Conservation (phyloP, 2,113 vertebrate genomes). For the Siphamia tubifer region DNA sequence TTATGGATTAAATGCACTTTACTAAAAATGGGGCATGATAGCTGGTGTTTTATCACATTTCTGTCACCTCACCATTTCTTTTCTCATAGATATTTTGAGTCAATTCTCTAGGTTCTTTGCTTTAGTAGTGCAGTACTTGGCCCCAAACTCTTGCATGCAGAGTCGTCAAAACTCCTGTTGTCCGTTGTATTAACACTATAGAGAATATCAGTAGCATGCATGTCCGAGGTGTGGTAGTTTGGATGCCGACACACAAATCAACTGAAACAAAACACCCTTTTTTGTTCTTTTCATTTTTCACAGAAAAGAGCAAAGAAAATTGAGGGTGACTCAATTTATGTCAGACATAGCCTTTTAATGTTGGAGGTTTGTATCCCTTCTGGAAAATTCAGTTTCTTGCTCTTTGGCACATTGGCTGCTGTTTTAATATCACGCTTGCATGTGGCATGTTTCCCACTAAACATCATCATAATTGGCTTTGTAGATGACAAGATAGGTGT, state of each 20-base stretch:
- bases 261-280: conserved; percentile 64
- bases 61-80: conserved; percentile 38
- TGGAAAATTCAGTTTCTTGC: conserved; percentile 81
- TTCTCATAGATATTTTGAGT: conserved; percentile 10
- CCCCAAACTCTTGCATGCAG: conserved; percentile 51
- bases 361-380: conserved; percentile 98
- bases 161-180: conserved; percentile 29
- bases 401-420: conserved; percentile 76
- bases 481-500: conserved; percentile 11
- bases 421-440: conserved; percentile 69
- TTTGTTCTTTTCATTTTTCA: conserved; percentile 83
- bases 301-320: conserved; percentile 98
- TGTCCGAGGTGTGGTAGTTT: conserved; percentile 57
- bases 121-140: conserved; percentile 12
- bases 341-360: conserved; percentile 99
- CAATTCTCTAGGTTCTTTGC: not conserved
- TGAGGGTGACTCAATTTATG: conserved; percentile 99
- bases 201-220: conserved; percentile 43
- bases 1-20: conserved; percentile 11
- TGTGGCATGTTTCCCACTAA: conserved; percentile 52
- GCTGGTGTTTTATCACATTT: conserved; percentile 49
- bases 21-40: conserved; percentile 41
- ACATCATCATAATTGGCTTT: not conserved
- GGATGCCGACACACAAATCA: conserved; percentile 54
- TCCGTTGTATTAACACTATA: conserved; percentile 42